These are phyloP conservation scores for Chrysolina oricalcia DNA, from an alignment of 2,888 invertebrate species.

Conservation along the genomic window DNA sequence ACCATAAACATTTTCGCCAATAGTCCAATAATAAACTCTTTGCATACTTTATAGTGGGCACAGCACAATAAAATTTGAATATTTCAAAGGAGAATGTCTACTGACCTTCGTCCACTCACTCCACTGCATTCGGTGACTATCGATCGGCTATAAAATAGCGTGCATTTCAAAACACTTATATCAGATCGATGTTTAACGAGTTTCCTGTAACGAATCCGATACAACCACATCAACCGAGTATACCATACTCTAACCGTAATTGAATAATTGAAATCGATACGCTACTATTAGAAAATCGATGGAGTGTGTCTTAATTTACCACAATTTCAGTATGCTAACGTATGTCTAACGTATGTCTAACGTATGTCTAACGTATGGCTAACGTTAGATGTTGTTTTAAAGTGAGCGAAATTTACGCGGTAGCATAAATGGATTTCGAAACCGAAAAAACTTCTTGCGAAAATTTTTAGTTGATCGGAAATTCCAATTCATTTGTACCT, in stretches of 20 bases:
- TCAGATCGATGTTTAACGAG: constrained; percentile 13
- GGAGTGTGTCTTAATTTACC: background rate
- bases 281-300: background rate
- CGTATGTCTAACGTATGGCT: background rate
- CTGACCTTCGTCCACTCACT: background rate
- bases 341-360: background rate
- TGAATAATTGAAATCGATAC: constrained; percentile 12
- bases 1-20: no score
- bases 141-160: background rate
- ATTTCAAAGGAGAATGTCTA: background rate
- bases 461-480: no score
- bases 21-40: no score
- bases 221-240: constrained; percentile 7
- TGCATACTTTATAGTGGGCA: no score
- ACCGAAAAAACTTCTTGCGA: no score
- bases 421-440: no score
- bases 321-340: background rate
- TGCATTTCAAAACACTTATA: background rate
- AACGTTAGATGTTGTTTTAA: background rate
- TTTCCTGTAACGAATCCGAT: constrained; percentile 17
- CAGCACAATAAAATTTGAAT: background rate
- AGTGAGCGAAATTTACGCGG: background rate
- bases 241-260: constrained; percentile 4
- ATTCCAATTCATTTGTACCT: no score
- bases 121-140: background rate